phyloP scores from a whole-genome alignment of 2,888 invertebrate species.

The Pemphredon lugubris region DNA sequence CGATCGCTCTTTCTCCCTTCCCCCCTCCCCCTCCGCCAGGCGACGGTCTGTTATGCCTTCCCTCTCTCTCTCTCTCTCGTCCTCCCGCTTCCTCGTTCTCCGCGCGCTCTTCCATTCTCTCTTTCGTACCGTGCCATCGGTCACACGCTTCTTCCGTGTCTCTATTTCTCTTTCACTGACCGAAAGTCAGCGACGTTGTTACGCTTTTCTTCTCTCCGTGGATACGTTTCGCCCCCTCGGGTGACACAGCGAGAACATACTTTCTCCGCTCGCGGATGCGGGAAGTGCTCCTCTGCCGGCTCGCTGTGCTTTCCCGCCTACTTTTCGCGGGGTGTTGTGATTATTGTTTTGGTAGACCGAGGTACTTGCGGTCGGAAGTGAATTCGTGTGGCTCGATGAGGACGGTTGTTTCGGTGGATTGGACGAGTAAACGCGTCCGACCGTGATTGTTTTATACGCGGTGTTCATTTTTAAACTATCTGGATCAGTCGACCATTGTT shows the following conservation, averaged over 20 bases:
- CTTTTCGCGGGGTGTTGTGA: not conserved
- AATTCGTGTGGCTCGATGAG: too few species aligned
- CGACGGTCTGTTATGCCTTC: too few species aligned
- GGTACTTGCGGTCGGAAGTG: too few species aligned
- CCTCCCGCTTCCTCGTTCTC: not conserved
- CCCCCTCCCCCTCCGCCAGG: too few species aligned
- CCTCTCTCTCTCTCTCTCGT: too few species aligned
- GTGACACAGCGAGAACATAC: slow-evolving; percentile 18
- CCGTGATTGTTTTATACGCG: too few species aligned
- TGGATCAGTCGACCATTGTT: too few species aligned
- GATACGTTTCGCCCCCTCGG: slow-evolving; percentile 17
- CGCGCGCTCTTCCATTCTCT: not conserved
- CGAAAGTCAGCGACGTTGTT: not conserved
- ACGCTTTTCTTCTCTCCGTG: not conserved
- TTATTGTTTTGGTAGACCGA: slow-evolving; percentile 13
- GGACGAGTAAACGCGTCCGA: too few species aligned
- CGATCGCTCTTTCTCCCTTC: not conserved
- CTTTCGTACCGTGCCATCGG: slow-evolving; percentile 18
- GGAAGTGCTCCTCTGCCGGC: slow-evolving; percentile 6
- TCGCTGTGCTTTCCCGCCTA: not conserved
- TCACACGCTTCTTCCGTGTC: too few species aligned
- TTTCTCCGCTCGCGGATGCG: not conserved
- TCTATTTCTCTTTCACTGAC: not conserved
- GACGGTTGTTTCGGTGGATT: too few species aligned
- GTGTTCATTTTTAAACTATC: too few species aligned